Base-by-base conservation (phyloP, 2,113 vertebrate genomes). In the Pygathrix nemaeus region DNA sequence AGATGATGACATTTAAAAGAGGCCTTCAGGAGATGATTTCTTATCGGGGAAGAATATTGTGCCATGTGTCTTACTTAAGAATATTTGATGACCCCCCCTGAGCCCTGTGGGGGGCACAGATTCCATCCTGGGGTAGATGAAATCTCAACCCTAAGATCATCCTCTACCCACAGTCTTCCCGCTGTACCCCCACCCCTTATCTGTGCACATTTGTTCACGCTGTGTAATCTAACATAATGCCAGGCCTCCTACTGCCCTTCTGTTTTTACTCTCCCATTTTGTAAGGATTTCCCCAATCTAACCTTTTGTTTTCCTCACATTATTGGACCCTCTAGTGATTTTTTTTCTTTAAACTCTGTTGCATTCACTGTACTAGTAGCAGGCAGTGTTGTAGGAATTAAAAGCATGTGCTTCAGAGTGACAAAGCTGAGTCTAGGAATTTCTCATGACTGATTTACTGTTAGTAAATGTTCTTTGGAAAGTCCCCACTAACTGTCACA, bases 1-100 rank as follows among this genome's bases (percentile, higher is more conserved):
- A 85, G 45, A 93, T 86, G 50, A 76, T 38, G 45, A 80, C 43
- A 75, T 83, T 95, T 96, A 72, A 94, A 94, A 92, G n/a, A 93
- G 78, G 21, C 38, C 21, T 88, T 89, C 55, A 96, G 55, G 86
- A 88, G 43, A 95, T 9, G 55, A 9, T 83, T 95, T 95, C 79
- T 64, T 78, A 88, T 59, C 89, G 76, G 27, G 38, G 20, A 61
- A 94, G 59, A 94, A 68, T 94, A 93, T 82, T 92, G 43, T 35
- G 10, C 5, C 6, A 38, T 55, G 14, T 91, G 38, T 83, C 55
- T 73, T 88, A 70, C 13, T 86, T 78, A 80, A 82, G 81, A 88
- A 48, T 52, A 96, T 72, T 81, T 23, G 2, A 20, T 92, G 61
- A 70, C 23, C 52, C 9, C 9, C 30, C 27, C 23, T n/a, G 0